These are phyloP conservation scores for Andrena camellia DNA, from an alignment of 2,888 invertebrate species.

Conservation along the genomic window DNA sequence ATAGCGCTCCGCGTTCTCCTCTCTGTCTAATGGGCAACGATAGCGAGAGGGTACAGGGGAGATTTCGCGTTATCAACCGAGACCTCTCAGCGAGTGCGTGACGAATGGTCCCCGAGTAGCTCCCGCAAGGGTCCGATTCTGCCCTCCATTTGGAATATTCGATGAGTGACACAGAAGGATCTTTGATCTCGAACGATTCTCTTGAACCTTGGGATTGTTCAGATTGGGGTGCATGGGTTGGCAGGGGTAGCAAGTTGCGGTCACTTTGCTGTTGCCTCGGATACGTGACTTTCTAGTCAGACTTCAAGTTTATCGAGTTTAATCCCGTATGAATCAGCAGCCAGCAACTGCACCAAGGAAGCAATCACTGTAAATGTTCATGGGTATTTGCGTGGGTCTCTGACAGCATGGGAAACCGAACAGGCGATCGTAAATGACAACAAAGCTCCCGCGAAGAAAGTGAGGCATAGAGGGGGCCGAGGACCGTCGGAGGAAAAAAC, in stretches of 20 bases:
- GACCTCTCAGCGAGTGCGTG: constrained; percentile 84
- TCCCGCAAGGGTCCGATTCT: constrained; percentile 66
- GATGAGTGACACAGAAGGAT: constrained; percentile 58
- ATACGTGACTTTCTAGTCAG: not conserved
- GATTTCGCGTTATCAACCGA: constrained; percentile 80
- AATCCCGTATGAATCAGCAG: not conserved
- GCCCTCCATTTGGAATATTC: constrained; percentile 76
- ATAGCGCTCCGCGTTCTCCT: constrained; percentile 76
- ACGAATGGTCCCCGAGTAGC: constrained; percentile 84
- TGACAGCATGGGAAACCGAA: constrained; percentile 54
- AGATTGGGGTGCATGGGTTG: not conserved
- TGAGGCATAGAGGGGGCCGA: constrained; percentile 29
- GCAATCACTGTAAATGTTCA: not conserved
- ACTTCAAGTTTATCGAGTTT: not conserved
- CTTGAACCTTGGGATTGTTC: not conserved
- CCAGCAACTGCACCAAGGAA: not conserved
- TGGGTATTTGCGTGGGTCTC: constrained; percentile 22
- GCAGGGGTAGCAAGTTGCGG: not conserved
- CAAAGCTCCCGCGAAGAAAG: constrained; percentile 71
- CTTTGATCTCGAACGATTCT: constrained; percentile 29
- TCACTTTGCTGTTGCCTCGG: not conserved
- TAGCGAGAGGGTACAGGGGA: constrained; percentile 47
- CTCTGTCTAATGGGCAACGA: constrained; percentile 47
- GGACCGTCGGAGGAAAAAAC: constrained; percentile 18
- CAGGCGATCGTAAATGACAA: constrained; percentile 78